Percentiles rank a stretch among this genome's conserved stretches.
Conservation (phyloP, 2,113 vertebrate species). For the Tragelaphus strepsiceros region DNA sequence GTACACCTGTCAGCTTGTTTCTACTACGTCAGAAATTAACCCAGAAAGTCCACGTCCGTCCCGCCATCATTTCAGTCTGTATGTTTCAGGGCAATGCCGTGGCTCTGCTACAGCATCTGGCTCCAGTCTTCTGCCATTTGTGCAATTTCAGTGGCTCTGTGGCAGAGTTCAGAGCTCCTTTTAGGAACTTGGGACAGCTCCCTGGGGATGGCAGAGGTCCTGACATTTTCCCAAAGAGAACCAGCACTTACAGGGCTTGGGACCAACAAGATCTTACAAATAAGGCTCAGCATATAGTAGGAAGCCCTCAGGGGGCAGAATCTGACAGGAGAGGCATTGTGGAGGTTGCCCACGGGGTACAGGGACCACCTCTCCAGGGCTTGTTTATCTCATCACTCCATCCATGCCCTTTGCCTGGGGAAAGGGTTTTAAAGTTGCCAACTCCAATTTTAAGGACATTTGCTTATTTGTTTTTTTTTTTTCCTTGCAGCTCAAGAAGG, state of each 20-base stretch:
- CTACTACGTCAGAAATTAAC: not conserved
- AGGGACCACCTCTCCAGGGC: not conserved
- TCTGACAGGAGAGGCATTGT: not conserved
- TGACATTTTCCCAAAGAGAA: not conserved
- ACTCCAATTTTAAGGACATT: not conserved
- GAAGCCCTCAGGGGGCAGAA: not conserved
- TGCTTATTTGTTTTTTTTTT: not conserved
- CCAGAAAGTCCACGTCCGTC: not conserved
- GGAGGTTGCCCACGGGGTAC: not conserved
- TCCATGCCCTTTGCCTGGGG: not conserved
- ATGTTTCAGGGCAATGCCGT: no score
- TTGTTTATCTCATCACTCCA: not conserved
- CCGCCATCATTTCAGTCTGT: not conserved
- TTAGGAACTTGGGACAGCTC: not conserved
- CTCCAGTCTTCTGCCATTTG: not conserved
- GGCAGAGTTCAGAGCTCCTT: not conserved
- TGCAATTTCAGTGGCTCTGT: not conserved
- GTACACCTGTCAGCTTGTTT: not conserved
- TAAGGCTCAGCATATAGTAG: rapidly evolving
- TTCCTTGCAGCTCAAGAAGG: conserved; percentile 16
- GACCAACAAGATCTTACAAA: not conserved
- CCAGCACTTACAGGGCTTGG: not conserved
- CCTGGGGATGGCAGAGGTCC: not conserved
- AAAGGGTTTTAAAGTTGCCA: not conserved
- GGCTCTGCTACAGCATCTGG: not conserved